A percentile compares a stretch with the other conserved stretches of the same genome.
Evolutionary conservation across 2,888 invertebrate genomes (phyloP).

Genomic region (Drosophila greeni): DNA sequence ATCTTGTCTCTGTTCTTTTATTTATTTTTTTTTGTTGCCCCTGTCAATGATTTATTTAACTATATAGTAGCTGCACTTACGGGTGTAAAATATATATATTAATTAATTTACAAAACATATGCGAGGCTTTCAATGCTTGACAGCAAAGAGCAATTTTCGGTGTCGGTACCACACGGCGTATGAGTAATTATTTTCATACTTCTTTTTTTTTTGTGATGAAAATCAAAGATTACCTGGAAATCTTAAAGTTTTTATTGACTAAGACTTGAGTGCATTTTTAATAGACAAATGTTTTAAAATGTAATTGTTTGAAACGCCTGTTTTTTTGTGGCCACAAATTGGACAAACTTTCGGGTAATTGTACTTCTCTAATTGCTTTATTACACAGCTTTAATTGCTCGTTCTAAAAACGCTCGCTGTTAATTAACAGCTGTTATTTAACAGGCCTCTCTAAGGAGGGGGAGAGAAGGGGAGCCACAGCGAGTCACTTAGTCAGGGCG

Average conservation of each 20-base stretch:
- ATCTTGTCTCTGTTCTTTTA: not conserved
- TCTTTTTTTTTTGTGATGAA: not conserved
- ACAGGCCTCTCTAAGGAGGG: slow-evolving; percentile 22
- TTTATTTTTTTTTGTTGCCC: slow-evolving; percentile 9
- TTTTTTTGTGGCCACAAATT: slow-evolving; percentile 29
- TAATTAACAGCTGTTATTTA: slow-evolving; percentile 39
- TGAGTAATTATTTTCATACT: slow-evolving; percentile 34
- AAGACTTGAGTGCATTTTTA: not conserved
- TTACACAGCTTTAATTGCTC: slow-evolving; percentile 34
- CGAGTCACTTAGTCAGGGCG: slow-evolving; percentile 34
- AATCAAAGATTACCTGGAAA: not conserved
- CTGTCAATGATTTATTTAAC: slow-evolving; percentile 59
- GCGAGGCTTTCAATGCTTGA: slow-evolving; percentile 43
- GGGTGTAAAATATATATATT: slow-evolving; percentile 53
- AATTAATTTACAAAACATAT: slow-evolving; percentile 66
- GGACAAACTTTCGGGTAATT: slow-evolving; percentile 28
- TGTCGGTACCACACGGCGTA: slow-evolving; percentile 35
- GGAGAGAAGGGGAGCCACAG: slow-evolving; percentile 1
- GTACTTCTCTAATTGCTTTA: slow-evolving; percentile 36
- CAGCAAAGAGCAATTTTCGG: slow-evolving; percentile 33
- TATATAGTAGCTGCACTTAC: slow-evolving; percentile 41
- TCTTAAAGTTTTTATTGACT: not conserved
- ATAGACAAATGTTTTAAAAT: slow-evolving; percentile 2
- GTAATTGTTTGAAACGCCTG: slow-evolving; percentile 4
- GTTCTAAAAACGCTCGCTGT: slow-evolving; percentile 38